A percentile compares a stretch with the other conserved stretches of the same genome.
phyloP scores from a whole-genome alignment of 2,113 vertebrate species.

The Hippocampus abdominalis region DNA sequence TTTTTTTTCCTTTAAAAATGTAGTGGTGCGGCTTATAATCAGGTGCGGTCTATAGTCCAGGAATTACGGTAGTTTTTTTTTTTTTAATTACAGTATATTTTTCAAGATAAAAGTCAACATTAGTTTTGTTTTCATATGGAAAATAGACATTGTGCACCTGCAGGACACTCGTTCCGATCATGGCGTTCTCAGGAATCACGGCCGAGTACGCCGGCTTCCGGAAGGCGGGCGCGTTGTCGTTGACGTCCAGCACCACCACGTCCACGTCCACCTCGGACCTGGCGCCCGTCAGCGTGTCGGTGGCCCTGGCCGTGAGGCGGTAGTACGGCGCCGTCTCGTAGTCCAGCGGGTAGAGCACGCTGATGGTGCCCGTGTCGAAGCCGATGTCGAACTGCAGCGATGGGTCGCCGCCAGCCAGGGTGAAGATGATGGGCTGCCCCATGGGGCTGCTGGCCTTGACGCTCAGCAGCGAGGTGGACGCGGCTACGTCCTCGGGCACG shows the following conservation, averaged over 20 bases:
- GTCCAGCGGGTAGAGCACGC: constrained; percentile 84
- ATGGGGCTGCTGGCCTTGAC: constrained; percentile 91
- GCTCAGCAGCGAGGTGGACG: constrained; percentile 80
- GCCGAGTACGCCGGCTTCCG: constrained; percentile 78
- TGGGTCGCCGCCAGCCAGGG: constrained; percentile 86
- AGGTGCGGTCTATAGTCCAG: too few relatives aligned
- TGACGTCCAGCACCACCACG: constrained; percentile 85
- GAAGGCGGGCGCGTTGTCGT: constrained; percentile 90
- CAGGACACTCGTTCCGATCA: constrained; percentile 86
- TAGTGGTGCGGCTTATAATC: too few relatives aligned
- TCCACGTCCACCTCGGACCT: constrained; percentile 91
- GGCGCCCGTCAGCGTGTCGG: constrained; percentile 85
- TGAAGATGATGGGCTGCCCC: constrained; percentile 89
- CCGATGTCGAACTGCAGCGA: constrained; percentile 88
- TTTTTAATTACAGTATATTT: neutral
- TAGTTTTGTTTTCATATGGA: too few relatives aligned
- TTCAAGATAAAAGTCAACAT: neutral
- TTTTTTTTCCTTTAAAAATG: too few relatives aligned
- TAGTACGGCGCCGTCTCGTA: constrained; percentile 83
- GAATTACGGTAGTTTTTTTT: too few relatives aligned
- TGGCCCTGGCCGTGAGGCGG: constrained; percentile 84
- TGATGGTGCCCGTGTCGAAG: constrained; percentile 88
- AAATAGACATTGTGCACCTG: constrained; percentile 57
- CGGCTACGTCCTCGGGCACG: constrained; percentile 80
- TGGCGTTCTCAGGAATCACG: constrained; percentile 84